These are phyloP conservation scores for Hetaerina titia DNA, from an alignment of 2,888 invertebrate genomes.

Conservation along the genomic window DNA sequence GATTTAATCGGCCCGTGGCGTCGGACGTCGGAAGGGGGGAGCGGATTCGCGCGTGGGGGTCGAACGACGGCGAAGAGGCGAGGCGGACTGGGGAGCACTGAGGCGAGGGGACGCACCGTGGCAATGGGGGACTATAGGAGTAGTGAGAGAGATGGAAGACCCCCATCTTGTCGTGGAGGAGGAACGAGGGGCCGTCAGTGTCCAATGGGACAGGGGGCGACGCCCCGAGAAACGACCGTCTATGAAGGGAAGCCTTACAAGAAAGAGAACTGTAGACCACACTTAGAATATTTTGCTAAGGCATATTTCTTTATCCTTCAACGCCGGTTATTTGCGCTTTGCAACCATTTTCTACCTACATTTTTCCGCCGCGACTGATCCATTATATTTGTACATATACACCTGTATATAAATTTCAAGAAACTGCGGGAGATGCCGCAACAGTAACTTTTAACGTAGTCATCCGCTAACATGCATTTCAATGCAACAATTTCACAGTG, in stretches of 20 bases:
- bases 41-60: slow-evolving; percentile 5
- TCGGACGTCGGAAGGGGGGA: neutral
- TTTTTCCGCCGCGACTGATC: no score
- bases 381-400: no score
- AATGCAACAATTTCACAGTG: no score
- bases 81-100: neutral
- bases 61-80: neutral
- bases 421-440: no score
- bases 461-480: no score
- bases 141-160: neutral
- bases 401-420: no score
- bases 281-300: no score
- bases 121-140: neutral
- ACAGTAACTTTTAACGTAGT: no score
- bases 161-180: neutral
- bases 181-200: neutral
- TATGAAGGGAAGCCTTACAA: neutral
- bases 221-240: neutral
- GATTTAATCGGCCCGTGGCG: neutral
- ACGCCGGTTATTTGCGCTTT: no score
- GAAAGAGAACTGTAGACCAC: no score
- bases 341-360: no score
- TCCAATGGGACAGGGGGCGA: neutral
- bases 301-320: no score
- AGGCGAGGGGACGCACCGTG: neutral